Conservation (phyloP, 1,140 invertebrate genomes). For the Yoshiicerus persimilis region DNA sequence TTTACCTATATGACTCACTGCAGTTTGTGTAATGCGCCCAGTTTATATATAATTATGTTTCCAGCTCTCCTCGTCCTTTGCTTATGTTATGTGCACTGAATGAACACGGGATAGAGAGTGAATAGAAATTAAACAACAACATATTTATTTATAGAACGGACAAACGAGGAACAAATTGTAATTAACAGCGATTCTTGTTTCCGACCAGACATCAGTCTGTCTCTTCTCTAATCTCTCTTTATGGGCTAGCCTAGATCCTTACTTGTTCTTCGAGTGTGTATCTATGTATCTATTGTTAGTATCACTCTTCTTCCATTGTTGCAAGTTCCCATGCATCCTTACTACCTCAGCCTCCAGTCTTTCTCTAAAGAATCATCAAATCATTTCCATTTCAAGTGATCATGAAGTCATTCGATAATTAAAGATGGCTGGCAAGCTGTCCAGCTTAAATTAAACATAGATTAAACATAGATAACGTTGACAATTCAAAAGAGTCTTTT, state of each 20-base stretch:
- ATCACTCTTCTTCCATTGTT: background rate
- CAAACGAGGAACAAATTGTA: constrained; percentile 42
- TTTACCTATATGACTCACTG: background rate
- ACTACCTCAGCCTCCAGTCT: background rate
- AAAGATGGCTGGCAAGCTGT: background rate
- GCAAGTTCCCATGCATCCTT: background rate
- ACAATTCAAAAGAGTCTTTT: background rate
- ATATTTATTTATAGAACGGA: background rate
- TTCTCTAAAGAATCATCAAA: background rate
- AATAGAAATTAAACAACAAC: background rate
- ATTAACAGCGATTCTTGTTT: constrained; percentile 40
- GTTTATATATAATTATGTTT: no score
- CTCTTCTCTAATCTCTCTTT: background rate
- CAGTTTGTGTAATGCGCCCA: no score
- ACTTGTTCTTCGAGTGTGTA: background rate
- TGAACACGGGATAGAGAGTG: background rate
- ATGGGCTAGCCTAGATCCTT: background rate
- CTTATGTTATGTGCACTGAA: no score
- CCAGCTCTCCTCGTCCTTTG: no score
- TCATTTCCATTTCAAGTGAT: background rate
- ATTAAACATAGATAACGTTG: background rate
- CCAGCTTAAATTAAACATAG: background rate
- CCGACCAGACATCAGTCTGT: constrained; percentile 19
- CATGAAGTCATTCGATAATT: background rate
- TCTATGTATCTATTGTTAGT: background rate